Conservation (phyloP, 2,113 vertebrate genomes). For the zebrafish (Danio rerio) region DNA sequence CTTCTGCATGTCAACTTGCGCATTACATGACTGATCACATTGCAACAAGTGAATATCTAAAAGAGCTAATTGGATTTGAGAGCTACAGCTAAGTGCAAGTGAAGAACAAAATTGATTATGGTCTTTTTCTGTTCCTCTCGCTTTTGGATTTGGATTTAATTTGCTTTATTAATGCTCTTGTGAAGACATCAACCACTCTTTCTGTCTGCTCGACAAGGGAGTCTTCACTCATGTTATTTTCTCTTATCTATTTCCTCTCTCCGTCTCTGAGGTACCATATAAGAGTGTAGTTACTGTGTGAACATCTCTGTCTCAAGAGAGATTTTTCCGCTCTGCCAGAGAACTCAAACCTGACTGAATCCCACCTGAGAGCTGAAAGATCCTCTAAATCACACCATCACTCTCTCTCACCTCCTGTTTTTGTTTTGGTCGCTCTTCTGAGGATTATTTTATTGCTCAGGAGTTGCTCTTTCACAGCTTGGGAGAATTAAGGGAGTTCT, state of each 20-base stretch:
- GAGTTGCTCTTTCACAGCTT: background rate
- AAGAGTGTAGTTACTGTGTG: background rate
- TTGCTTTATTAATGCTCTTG: background rate
- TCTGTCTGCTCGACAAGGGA: background rate
- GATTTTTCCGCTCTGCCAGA: conserved; percentile 5
- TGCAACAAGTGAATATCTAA: background rate
- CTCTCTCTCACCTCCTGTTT: conserved; percentile 24
- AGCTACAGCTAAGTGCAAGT: background rate
- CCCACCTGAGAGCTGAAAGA: background rate
- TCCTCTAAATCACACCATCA: conserved; percentile 16
- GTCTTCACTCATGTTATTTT: background rate
- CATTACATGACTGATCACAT: background rate
- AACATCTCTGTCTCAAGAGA: conserved; percentile 18
- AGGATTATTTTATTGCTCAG: conserved; percentile 1
- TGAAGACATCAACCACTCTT: background rate
- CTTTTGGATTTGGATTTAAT: conserved; percentile 1
- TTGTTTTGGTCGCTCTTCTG: background rate
- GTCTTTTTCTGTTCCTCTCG: background rate
- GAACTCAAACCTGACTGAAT: background rate
- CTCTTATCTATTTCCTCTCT: background rate
- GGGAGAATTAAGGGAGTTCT: background rate
- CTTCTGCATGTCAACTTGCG: background rate
- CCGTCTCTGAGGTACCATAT: background rate
- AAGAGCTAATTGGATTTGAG: background rate
- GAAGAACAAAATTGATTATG: background rate